Evolutionary conservation across 23 tunicate species (phyloP).

Genomic region (Clavelina lepadiformis): DNA sequence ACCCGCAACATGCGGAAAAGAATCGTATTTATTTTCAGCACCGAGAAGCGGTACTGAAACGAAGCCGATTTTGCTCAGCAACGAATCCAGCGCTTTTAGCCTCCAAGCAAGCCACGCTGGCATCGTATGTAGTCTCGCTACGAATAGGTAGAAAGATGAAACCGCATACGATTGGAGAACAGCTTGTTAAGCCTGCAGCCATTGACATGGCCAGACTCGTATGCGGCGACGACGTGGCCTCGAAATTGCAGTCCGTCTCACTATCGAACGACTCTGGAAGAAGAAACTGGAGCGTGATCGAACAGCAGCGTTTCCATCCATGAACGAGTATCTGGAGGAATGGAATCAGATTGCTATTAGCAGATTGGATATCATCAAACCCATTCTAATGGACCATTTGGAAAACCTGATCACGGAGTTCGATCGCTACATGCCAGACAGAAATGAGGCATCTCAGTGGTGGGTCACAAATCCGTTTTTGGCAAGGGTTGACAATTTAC

Average conservation of each 20-base stretch:
- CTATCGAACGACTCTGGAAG: slow-evolving; percentile 55
- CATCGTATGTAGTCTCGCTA: slow-evolving; percentile 17
- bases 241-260: slow-evolving; percentile 74
- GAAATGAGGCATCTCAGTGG: slow-evolving; percentile 8
- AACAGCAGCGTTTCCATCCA: slow-evolving; percentile 43
- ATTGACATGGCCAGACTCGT: slow-evolving; percentile 65
- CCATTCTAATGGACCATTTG: slow-evolving; percentile 33
- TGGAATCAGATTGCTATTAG: slow-evolving; percentile 46
- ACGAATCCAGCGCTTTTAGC: slow-evolving; percentile 23
- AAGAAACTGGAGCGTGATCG: slow-evolving; percentile 52
- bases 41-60: slow-evolving; percentile 53
- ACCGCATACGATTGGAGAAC: slow-evolving; percentile 64
- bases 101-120: slow-evolving; percentile 37
- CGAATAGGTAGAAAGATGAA: slow-evolving; percentile 41
- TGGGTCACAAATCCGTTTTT: slow-evolving; percentile 41
- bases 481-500: slow-evolving; percentile 36
- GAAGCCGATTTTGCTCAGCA: slow-evolving; percentile 39
- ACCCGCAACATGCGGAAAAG: slow-evolving; percentile 47
- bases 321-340: slow-evolving; percentile 43
- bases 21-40: slow-evolving; percentile 56
- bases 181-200: slow-evolving; percentile 44
- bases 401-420: slow-evolving; percentile 65
- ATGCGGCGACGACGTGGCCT: slow-evolving; percentile 67
- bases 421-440: slow-evolving; percentile 59
- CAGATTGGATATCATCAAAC: slow-evolving; percentile 58